These are phyloP conservation scores for Ibycter americanus DNA, from an alignment of 2,797 vertebrate genomes.

Conservation along the genomic window DNA sequence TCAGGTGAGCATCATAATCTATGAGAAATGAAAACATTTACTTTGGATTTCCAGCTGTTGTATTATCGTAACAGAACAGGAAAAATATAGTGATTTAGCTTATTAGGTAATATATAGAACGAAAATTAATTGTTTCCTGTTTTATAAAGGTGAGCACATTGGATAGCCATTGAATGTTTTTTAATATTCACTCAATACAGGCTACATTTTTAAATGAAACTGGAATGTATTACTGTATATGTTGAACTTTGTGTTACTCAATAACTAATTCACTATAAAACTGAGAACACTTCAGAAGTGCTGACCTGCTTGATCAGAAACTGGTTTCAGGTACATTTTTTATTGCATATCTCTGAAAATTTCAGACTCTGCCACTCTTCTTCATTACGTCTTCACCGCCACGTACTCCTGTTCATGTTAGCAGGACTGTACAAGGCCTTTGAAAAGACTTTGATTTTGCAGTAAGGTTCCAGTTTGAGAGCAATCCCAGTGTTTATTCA, in stretches of 20 bases:
- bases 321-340: neutral
- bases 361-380: neutral
- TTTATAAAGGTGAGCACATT: neutral
- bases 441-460: neutral
- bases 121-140: neutral
- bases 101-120: neutral
- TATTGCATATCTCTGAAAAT: neutral
- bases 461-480: neutral
- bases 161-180: neutral
- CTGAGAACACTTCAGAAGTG: neutral
- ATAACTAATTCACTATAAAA: neutral
- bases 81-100: neutral
- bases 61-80: neutral
- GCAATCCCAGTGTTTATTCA: neutral
- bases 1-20: neutral
- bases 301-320: neutral
- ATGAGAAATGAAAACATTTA: neutral
- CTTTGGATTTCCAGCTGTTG: neutral
- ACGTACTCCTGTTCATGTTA: neutral
- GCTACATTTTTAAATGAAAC: neutral
- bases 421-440: neutral
- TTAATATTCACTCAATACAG: neutral
- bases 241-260: neutral
- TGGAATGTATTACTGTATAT: neutral
- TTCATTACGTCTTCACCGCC: neutral